Evolutionary conservation across 2,113 vertebrate genomes (phyloP).

Genomic region (Ibidorhyncha struthersii): DNA sequence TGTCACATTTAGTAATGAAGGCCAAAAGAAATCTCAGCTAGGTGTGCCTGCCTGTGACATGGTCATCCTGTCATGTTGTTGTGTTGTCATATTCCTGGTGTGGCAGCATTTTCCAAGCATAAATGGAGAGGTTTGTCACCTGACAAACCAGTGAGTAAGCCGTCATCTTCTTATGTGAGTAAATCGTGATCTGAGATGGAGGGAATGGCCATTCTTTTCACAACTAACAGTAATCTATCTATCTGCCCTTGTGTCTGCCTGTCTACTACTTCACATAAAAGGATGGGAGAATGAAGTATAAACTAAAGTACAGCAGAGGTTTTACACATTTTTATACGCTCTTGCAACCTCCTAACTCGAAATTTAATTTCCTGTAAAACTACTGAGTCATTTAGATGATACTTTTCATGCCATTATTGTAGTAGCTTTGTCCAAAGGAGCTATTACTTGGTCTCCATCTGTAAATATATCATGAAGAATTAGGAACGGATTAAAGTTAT

Average conservation of each 20-base stretch:
- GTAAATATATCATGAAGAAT: not conserved
- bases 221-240: not conserved
- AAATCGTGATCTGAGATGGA: not conserved
- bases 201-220: not conserved
- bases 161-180: not conserved
- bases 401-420: not conserved
- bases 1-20: not conserved
- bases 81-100: not conserved
- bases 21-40: not conserved
- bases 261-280: not conserved
- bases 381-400: not conserved
- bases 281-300: not conserved
- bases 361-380: not conserved
- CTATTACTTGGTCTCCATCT: not conserved
- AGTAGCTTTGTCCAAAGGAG: not conserved
- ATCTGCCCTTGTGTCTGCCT: not conserved
- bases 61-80: fast-evolving
- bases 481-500: not conserved
- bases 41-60: not conserved
- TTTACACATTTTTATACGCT: not conserved
- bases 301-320: not conserved
- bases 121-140: not conserved
- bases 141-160: not conserved
- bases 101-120: not conserved
- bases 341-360: not conserved